Evolutionary conservation across 2,797 vertebrate genomes (phyloP).

Genomic region (Brotogeris chrysoptera): DNA sequence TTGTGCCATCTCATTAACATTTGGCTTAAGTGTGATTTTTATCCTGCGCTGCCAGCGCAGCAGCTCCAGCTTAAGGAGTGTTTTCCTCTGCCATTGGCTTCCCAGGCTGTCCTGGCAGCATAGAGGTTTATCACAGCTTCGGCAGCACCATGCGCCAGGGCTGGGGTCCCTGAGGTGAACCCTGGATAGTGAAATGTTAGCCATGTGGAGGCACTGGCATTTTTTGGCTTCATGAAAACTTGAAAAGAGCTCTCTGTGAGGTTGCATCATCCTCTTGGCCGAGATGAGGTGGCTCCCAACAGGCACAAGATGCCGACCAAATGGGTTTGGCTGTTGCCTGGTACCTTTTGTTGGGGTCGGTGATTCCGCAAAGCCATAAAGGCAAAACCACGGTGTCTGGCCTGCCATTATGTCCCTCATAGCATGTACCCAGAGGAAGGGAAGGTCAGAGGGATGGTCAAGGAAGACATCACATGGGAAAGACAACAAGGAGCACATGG

Average conservation of each 20-base stretch:
- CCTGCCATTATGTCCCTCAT: neutral
- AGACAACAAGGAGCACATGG: neutral
- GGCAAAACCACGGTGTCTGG: neutral
- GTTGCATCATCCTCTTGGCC: neutral
- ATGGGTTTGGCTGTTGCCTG: rapidly evolving
- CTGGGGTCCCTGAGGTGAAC: neutral
- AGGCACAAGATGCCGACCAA: neutral
- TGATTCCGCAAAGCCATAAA: neutral
- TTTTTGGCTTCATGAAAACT: neutral
- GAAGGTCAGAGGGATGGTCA: neutral
- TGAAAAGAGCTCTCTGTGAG: neutral
- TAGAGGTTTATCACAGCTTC: neutral
- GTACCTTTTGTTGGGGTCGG: neutral
- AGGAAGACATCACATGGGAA: neutral
- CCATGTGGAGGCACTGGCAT: neutral
- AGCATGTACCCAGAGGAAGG: neutral
- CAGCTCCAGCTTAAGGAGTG: neutral
- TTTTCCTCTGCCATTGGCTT: neutral
- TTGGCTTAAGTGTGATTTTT: neutral
- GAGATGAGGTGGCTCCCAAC: neutral
- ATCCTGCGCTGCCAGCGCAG: neutral
- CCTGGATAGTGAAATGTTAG: neutral
- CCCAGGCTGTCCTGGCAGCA: rapidly evolving
- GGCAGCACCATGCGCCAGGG: rapidly evolving
- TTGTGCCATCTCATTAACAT: conserved; percentile 44